Conservation (phyloP, 1,140 invertebrate species). For the Oryctes rhinoceros region DNA sequence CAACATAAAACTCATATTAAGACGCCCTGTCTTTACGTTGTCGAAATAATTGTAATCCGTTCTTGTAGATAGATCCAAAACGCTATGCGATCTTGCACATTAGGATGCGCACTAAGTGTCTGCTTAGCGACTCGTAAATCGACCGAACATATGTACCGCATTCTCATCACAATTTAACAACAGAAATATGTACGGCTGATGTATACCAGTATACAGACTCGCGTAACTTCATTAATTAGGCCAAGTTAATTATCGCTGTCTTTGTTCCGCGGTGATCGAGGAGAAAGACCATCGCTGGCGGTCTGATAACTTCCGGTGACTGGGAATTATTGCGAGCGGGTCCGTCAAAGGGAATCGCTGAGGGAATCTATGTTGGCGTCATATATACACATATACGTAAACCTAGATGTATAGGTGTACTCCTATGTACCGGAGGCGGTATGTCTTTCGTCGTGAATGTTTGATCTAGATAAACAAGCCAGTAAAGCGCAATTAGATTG, state of each 20-base stretch:
- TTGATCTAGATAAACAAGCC: slow-evolving; percentile 46
- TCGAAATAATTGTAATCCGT: too few species aligned
- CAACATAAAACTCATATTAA: too few species aligned
- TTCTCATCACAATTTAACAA: background rate
- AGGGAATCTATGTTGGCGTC: background rate
- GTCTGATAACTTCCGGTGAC: background rate
- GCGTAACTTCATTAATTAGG: slow-evolving; percentile 8
- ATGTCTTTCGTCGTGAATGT: background rate
- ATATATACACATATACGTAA: slow-evolving; percentile 22
- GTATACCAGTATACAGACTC: background rate
- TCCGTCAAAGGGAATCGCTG: background rate
- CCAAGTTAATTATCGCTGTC: slow-evolving; percentile 28
- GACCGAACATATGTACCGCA: background rate
- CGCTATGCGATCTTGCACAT: too few species aligned
- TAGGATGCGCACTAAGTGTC: background rate
- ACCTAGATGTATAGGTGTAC: background rate
- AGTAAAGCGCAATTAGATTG: slow-evolving; percentile 43
- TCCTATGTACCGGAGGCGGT: background rate
- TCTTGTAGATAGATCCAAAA: too few species aligned
- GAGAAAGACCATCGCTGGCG: slow-evolving; percentile 13
- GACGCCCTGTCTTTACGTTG: too few species aligned
- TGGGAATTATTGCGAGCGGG: background rate
- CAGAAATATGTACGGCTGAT: background rate
- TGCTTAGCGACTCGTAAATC: background rate
- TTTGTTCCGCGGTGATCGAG: slow-evolving; percentile 17